Evolutionary conservation across 1,140 invertebrate species (phyloP).

Genomic region (Pseudomyrmex concolor): DNA sequence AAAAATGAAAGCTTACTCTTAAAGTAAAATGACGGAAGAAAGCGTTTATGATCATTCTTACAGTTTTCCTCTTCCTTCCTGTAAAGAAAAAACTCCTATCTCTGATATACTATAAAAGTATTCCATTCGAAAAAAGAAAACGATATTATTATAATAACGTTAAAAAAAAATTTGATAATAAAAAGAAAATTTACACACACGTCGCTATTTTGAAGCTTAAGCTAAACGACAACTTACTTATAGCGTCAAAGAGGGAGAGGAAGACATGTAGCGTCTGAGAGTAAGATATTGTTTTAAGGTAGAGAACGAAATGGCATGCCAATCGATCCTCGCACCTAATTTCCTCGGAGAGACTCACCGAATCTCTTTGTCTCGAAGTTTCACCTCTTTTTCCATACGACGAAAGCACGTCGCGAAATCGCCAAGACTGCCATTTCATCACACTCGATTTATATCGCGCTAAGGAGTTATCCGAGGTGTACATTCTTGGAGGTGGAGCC

Average conservation of each 20-base stretch:
- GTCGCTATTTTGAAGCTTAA: neutral
- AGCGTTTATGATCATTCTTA: constrained; percentile 3
- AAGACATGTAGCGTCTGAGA: constrained; percentile 14
- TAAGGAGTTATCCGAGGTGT: constrained; percentile 44
- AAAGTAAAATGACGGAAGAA: constrained; percentile 13
- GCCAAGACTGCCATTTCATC: constrained; percentile 70
- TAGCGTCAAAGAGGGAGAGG: constrained; percentile 33
- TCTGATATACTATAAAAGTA: neutral
- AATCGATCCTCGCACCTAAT: constrained; percentile 50
- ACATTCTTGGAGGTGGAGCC: constrained; percentile 38
- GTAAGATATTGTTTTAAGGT: constrained; percentile 14
- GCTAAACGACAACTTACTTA: neutral
- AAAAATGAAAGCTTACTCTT: neutral
- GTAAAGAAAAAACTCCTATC: neutral
- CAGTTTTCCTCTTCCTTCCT: constrained; percentile 44
- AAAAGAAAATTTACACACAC: neutral
- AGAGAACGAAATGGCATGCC: constrained; percentile 55
- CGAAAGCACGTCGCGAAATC: constrained; percentile 63
- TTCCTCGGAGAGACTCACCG: constrained; percentile 29
- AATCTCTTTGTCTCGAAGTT: constrained; percentile 65
- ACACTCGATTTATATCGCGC: constrained; percentile 65
- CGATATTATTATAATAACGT: neutral
- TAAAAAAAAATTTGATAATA: neutral
- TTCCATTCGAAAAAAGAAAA: neutral
- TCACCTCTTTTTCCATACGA: constrained; percentile 53